A percentile compares a stretch with the other conserved stretches of the same genome.
Conservation (phyloP, 2,113 vertebrate species). For the Marcusenius ussheri region DNA sequence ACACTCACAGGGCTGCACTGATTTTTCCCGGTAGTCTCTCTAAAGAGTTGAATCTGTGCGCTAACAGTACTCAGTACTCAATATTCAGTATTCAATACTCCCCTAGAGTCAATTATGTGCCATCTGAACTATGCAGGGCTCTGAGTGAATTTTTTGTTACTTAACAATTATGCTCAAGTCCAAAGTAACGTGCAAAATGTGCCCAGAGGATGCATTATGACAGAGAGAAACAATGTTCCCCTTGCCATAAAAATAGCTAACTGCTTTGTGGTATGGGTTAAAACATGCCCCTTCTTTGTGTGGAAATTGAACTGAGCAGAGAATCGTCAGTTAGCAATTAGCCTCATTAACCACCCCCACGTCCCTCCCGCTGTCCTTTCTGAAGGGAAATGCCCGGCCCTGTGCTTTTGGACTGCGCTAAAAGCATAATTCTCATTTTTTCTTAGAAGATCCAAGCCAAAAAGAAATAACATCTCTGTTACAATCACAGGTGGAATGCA, state of each 20-base stretch:
- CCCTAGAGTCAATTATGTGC: background rate
- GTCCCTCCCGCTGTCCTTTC: background rate
- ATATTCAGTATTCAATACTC: background rate
- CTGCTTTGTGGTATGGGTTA: background rate
- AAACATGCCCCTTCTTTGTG: background rate
- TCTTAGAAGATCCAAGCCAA: background rate
- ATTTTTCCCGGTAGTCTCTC: background rate
- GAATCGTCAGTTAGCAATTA: background rate
- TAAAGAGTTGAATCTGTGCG: background rate
- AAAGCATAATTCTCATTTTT: background rate
- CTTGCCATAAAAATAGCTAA: no score
- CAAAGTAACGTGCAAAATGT: background rate
- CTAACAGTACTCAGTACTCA: background rate
- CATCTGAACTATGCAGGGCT: no score
- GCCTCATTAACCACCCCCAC: background rate
- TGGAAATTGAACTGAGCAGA: background rate
- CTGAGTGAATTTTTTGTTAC: background rate
- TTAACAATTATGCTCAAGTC: background rate
- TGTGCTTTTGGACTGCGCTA: background rate
- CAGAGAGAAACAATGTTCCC: background rate
- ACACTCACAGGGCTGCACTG: background rate
- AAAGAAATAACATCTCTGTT: background rate
- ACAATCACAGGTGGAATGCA: conserved; percentile 2
- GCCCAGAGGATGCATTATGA: background rate
- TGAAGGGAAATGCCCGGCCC: background rate